Conservation (phyloP, 2,113 vertebrate genomes). For the Chaetorhynchus papuensis region DNA sequence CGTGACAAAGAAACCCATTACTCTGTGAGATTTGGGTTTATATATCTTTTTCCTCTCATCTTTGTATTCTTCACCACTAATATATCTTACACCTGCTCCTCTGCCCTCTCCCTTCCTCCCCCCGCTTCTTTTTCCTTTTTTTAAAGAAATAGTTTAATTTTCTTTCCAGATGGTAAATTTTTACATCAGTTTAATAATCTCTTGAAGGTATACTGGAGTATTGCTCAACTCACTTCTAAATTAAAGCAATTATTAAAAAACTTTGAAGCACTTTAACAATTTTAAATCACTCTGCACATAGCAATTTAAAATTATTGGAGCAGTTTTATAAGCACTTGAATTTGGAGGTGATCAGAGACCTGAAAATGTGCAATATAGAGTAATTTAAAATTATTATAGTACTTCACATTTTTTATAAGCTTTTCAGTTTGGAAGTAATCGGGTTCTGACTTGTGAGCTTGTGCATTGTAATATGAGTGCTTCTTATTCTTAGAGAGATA, state of each 20-base stretch:
- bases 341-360: slow-evolving; percentile 77
- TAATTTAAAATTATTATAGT: slow-evolving; percentile 78
- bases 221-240: slow-evolving; percentile 72
- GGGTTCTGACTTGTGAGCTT: slow-evolving; percentile 59
- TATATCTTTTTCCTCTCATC: not conserved
- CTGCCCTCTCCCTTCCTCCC: not conserved
- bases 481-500: slow-evolving; percentile 34
- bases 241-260: slow-evolving; percentile 77
- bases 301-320: slow-evolving; percentile 78
- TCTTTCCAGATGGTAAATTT: slow-evolving; percentile 67
- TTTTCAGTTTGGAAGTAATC: slow-evolving; percentile 66
- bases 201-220: slow-evolving; percentile 67
- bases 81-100: not conserved
- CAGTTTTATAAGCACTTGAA: slow-evolving; percentile 76
- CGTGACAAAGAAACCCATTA: not conserved
- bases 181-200: slow-evolving; percentile 63
- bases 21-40: not conserved
- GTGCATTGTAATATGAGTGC: slow-evolving; percentile 11
- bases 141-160: slow-evolving; percentile 38
- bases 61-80: not conserved
- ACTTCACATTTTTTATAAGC: slow-evolving; percentile 73
- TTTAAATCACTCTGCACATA: slow-evolving; percentile 72
- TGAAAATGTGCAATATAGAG: slow-evolving; percentile 69
- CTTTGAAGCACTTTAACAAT: slow-evolving; percentile 75
- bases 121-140: not conserved